Percentiles rank a stretch among this genome's conserved stretches.
Conservation (phyloP, 1,140 invertebrate genomes). For the fruit fly (Drosophila melanogaster) region DNA sequence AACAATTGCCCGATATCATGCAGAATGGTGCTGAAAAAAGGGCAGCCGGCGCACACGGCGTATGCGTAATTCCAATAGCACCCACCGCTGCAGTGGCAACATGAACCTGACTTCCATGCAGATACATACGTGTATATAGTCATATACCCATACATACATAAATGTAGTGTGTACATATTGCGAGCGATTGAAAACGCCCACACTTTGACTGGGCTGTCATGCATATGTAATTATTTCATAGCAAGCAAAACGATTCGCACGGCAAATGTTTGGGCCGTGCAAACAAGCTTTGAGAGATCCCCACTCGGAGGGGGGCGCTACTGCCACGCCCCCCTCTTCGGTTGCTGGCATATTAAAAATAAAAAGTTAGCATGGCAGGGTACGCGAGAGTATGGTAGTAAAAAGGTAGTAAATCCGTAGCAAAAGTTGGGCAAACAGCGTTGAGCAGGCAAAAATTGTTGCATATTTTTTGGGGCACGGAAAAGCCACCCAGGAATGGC, state of each 20-base stretch:
- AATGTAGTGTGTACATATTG: conserved; percentile 24
- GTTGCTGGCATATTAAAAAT: conserved; percentile 40
- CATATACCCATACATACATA: conserved; percentile 3
- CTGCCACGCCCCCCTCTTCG: conserved; percentile 33
- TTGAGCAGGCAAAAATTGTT: conserved; percentile 72
- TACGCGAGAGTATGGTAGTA: background rate
- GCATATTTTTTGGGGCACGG: conserved; percentile 62
- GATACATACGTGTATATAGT: conserved; percentile 1
- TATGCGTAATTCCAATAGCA: conserved; percentile 67
- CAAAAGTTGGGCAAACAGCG: conserved; percentile 65
- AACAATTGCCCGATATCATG: conserved; percentile 64
- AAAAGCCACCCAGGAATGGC: conserved; percentile 24
- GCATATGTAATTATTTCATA: conserved; percentile 79
- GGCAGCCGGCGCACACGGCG: conserved; percentile 24
- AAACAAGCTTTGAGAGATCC: conserved; percentile 74
- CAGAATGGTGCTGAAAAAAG: conserved; percentile 17
- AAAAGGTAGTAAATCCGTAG: conserved; percentile 15
- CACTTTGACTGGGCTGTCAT: conserved; percentile 73
- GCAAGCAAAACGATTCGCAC: conserved; percentile 68
- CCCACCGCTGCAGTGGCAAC: conserved; percentile 1
- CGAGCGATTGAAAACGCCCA: conserved; percentile 70
- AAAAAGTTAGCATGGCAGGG: background rate
- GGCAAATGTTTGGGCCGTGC: conserved; percentile 74
- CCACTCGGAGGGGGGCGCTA: conserved; percentile 21
- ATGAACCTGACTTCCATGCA: conserved; percentile 32